Evolutionary conservation across 2,888 invertebrate genomes (phyloP).

Genomic region (Aplocera efformata): DNA sequence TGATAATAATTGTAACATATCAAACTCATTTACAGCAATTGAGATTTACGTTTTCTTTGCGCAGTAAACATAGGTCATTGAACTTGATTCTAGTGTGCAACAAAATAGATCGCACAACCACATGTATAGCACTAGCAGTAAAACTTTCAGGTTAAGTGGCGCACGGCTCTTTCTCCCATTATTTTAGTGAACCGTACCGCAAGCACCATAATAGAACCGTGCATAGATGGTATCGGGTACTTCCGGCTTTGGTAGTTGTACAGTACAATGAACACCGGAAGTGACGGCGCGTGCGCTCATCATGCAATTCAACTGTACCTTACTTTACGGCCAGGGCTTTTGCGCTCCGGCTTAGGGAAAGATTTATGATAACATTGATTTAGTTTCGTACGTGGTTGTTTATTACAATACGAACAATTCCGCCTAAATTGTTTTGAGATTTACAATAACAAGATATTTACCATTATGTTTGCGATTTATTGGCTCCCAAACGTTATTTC

Average conservation of each 20-base stretch:
- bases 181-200: slow-evolving; percentile 31
- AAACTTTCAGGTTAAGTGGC: slow-evolving; percentile 26
- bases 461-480: too few relatives aligned
- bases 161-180: slow-evolving; percentile 26
- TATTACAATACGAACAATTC: too few relatives aligned
- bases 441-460: too few relatives aligned
- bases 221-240: slow-evolving; percentile 57
- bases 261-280: slow-evolving; percentile 62
- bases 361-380: slow-evolving; percentile 14
- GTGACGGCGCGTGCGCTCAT: slow-evolving; percentile 63
- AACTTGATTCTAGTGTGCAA: slow-evolving; percentile 8
- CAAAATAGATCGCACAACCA: slow-evolving; percentile 16
- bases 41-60: too few relatives aligned
- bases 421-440: too few relatives aligned
- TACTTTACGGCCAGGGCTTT: slow-evolving; percentile 19
- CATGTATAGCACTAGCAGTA: slow-evolving; percentile 20
- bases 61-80: slow-evolving; percentile 2
- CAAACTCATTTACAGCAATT: too few relatives aligned
- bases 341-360: slow-evolving; percentile 15
- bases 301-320: slow-evolving; percentile 42
- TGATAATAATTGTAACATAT: too few relatives aligned
- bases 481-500: too few relatives aligned
- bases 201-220: slow-evolving; percentile 26
- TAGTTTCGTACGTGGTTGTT: neutral
- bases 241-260: slow-evolving; percentile 49